Conservation (phyloP, 2,113 vertebrate species). For the rat (Rattus norvegicus) region GRCr8 NC_086021.1:68810001-68810500, state of each 20-base stretch:
- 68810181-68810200: neutral
- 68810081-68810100: slow-evolving; percentile 64
- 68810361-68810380: slow-evolving; percentile 8
- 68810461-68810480: slow-evolving; percentile 41
- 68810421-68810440: slow-evolving; percentile 42
- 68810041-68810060: slow-evolving; percentile 21
- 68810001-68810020: slow-evolving; percentile 36
- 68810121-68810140: slow-evolving; percentile 4
- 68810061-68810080: slow-evolving; percentile 49
- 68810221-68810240: slow-evolving; percentile 3
- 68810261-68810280: neutral
- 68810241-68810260: slow-evolving; percentile 12
- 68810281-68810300: neutral
- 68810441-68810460: slow-evolving; percentile 37
- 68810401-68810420: slow-evolving; percentile 52
- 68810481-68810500: slow-evolving; percentile 37
- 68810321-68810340: neutral
- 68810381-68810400: slow-evolving; percentile 45
- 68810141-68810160: neutral
- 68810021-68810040: slow-evolving; percentile 51
- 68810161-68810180: neutral
- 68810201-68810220: slow-evolving; percentile 5
- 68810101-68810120: slow-evolving; percentile 16
- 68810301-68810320: neutral
- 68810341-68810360: slow-evolving; percentile 29